These are phyloP conservation scores for Tenthredo amoena DNA, from an alignment of 2,888 invertebrate species.

Conservation along the genomic window DNA sequence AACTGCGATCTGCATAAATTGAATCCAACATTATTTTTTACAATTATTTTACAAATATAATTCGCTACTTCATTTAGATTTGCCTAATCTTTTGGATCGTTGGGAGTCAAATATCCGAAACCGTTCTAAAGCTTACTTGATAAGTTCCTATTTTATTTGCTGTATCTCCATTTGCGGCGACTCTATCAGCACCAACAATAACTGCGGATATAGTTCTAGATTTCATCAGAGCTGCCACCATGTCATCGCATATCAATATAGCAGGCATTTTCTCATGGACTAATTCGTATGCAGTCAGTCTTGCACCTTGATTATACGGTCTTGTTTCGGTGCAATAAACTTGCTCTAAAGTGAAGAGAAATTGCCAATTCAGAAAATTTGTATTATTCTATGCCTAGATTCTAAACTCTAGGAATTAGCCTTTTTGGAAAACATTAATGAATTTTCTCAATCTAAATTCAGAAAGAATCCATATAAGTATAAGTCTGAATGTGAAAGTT, in stretches of 20 bases:
- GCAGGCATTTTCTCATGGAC: conserved; percentile 95
- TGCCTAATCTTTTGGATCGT: neutral
- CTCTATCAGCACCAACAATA: conserved; percentile 98
- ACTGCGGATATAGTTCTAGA: conserved; percentile 92
- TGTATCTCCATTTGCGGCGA: conserved; percentile 97
- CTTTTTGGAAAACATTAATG: neutral
- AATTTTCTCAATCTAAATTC: neutral
- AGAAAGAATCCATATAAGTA: neutral
- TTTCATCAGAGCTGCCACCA: conserved; percentile 95
- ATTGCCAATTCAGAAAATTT: neutral
- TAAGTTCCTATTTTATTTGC: conserved; percentile 99
- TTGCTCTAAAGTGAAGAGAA: conserved; percentile 81
- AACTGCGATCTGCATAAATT: conserved; percentile 86
- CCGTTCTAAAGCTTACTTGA: conserved; percentile 80
- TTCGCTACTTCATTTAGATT: neutral
- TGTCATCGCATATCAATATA: conserved; percentile 96
- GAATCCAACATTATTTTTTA: neutral
- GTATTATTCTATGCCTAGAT: neutral
- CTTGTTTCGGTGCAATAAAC: conserved; percentile 98
- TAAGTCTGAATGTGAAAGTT: neutral
- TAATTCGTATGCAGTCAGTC: conserved; percentile 97
- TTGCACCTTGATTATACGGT: conserved; percentile 98
- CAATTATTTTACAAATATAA: neutral
- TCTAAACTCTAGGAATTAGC: neutral
- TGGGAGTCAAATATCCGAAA: neutral